phyloP scores from a whole-genome alignment of 2,113 vertebrate genomes.

The Rhodinocichla rosea region DNA sequence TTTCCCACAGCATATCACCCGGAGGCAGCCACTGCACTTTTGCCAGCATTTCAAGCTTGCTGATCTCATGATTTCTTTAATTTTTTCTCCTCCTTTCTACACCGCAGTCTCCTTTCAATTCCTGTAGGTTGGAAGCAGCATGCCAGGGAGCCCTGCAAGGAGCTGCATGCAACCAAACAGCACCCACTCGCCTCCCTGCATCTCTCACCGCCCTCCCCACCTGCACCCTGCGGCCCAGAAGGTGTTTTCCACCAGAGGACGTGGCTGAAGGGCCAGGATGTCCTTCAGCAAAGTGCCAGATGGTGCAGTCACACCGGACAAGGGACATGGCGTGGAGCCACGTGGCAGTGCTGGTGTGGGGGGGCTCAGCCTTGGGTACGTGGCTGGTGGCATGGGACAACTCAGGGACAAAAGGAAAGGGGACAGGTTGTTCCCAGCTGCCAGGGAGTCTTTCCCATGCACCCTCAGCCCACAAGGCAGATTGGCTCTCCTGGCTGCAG shows the following conservation, averaged over 20 bases:
- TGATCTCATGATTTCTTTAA: not conserved
- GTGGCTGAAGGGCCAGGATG: not conserved
- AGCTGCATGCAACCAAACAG: not conserved
- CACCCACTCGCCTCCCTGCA: fast-evolving
- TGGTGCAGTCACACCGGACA: not conserved
- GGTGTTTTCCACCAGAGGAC: not conserved
- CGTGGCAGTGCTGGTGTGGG: fast-evolving
- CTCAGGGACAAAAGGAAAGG: not conserved
- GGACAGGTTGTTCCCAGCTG: not conserved
- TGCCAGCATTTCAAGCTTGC: not conserved
- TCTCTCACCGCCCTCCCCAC: not conserved
- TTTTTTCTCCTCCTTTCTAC: not conserved
- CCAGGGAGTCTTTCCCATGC: not conserved
- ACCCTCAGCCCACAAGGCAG: not conserved
- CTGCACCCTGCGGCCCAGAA: not conserved
- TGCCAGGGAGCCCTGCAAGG: not conserved
- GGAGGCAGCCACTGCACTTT: not conserved
- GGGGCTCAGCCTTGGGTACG: not conserved
- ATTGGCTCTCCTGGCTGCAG: not conserved
- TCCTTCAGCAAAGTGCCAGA: not conserved
- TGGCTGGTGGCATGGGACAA: not conserved
- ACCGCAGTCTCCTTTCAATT: not conserved
- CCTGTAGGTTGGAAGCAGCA: not conserved
- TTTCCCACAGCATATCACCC: not conserved
- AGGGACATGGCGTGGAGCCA: fast-evolving